Percentiles rank a stretch among this genome's conserved stretches.
phyloP scores from a whole-genome alignment of 2,888 invertebrate genomes.

The Ormyrus thymus region DNA sequence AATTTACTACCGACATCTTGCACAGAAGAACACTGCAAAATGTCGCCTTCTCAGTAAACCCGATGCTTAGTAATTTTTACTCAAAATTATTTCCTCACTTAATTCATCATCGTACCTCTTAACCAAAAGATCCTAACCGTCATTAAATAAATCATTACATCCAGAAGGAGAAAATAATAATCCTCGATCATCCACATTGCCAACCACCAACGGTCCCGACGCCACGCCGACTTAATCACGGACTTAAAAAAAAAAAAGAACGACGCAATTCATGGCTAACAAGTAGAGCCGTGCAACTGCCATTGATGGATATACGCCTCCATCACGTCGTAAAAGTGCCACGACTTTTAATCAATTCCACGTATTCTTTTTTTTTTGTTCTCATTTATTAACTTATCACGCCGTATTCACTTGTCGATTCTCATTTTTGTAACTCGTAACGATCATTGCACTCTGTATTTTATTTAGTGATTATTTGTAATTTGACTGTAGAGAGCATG shows the following conservation, averaged over 20 bases:
- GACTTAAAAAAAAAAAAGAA: constrained; percentile 41
- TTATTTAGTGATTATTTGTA: constrained; percentile 49
- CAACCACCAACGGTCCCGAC: constrained; percentile 56
- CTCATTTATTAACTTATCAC: constrained; percentile 47
- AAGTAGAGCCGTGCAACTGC: constrained; percentile 61
- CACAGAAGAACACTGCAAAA: too few relatives aligned
- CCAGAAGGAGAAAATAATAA: constrained; percentile 11
- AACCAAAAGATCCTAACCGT: too few relatives aligned
- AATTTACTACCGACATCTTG: too few relatives aligned
- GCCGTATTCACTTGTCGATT: constrained; percentile 60
- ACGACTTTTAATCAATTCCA: constrained; percentile 24
- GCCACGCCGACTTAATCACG: constrained; percentile 54
- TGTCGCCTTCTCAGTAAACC: too few relatives aligned
- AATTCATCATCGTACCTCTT: not conserved
- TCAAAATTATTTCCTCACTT: constrained; percentile 29
- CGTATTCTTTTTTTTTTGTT: constrained; percentile 12
- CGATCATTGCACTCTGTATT: constrained; percentile 61
- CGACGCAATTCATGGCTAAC: constrained; percentile 44
- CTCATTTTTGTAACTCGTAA: constrained; percentile 60
- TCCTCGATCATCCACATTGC: constrained; percentile 37
- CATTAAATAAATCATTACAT: constrained; percentile 24
- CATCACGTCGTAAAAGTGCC: constrained; percentile 45
- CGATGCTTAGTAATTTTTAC: constrained; percentile 48
- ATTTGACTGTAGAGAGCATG: constrained; percentile 46
- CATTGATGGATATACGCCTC: constrained; percentile 59